Evolutionary conservation across 1,140 invertebrate species (phyloP), one percentile per base, ranked within the genome.

Genomic region (Steinernema khuongi): DNA sequence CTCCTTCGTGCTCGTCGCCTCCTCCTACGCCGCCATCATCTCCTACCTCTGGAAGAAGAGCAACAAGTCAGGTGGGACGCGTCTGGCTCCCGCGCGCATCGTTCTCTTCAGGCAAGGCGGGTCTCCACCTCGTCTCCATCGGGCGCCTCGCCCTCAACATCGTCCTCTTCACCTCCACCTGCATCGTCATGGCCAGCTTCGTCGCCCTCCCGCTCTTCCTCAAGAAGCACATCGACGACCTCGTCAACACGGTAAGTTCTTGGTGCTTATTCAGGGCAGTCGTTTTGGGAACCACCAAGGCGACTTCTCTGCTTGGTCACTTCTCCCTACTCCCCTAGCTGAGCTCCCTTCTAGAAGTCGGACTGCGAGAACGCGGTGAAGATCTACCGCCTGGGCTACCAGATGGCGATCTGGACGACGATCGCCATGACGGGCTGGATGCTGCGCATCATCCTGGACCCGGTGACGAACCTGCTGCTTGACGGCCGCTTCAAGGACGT

Each of bases 321-420:
- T 73, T 66, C 67, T 22, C 22, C 7, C 7, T 67, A 68, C 31
- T 18, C 67, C 31, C 67, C 7, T 67, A 19, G 7, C 19, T 67
- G 28, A 67, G 19, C 18, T 68, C 31, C 11, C 29, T 30, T 68
- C 22, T 29, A 68, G 32, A 72, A 1, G 28, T 60, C 0, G 31
- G 41, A 43, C 31, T 79, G 78, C 74, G 19, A 72, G 30, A 44
- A 75, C 31, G 79, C 68, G 18, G 33, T 80, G 29, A 32, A 74
- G 26, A 71, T 68, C 22, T 79, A 66, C 68, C n/a, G 80, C 32
- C 50, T 79, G 0, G 66, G 74, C 60, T 80, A 80, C 50, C 29
- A 17, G 1, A 80, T 79, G 78, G 69, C 71, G 2, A 41, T 73
- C 11, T 79, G 78, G 78, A 79, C 78, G n/a, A 80, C 79, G 19